Base-by-base conservation (phyloP, 2,113 vertebrate species). In the Tachuris rubrigastra region DNA sequence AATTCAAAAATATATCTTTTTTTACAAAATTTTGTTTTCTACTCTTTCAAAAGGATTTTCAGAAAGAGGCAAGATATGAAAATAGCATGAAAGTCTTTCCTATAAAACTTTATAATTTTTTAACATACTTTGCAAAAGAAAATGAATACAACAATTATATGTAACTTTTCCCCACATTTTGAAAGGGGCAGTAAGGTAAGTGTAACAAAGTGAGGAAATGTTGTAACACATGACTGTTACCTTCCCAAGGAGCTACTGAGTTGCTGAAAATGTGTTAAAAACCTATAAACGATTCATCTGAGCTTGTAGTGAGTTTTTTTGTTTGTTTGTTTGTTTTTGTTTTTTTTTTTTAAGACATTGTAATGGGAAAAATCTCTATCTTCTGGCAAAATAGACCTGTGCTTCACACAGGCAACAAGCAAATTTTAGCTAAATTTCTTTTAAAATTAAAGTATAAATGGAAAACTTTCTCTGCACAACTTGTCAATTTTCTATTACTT, bases 91-190 rank as follows among this genome's bases (percentile, higher is more conserved):
- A 74, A 39, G 10, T 5, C 24, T 37, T 4, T 7, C 2, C 16
- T 27, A 47, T 21, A 56, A 56, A 20, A 31, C 10, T 44, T 49
- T 4, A 31, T 35, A 0, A 18, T 30, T 58, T 14, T 14, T 16
- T 47, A 21, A 44, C 2, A 5, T 28, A 12, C 25, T 39, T 71
- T 15, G 16, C 6, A 63, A 58, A 49, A 52, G 8, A 68, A 83
- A 28, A 5, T 6, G 4, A 79, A 35, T 18, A 11, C 5, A 66
- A 39, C 37, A 63, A 50, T 14, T 17, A 21, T 0, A 27, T 1
- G 3, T 4, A 53, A 22, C 4, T 55, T 65, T 33, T 28, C 7
- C 67, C 13, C 35, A 23, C 3, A 8, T 6, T n/a, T 31, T 39
- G 35, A 90, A 20, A 60, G 16, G 9, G n/a, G 8, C 67, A 77